Evolutionary conservation across 2,888 invertebrate genomes (phyloP).

Genomic region (Rhabditophanes sp.): DNA sequence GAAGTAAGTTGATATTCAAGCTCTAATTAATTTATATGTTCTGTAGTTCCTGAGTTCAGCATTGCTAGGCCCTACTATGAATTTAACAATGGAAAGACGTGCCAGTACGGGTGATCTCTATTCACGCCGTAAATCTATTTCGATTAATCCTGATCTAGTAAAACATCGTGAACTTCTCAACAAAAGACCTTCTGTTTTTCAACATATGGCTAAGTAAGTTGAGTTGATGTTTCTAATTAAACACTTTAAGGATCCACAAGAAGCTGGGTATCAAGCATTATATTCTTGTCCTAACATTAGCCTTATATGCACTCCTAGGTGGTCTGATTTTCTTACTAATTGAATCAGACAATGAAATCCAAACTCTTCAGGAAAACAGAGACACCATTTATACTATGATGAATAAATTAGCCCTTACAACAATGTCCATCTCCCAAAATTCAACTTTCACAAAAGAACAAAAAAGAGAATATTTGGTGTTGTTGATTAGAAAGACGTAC

Average conservation of each 20-base stretch:
- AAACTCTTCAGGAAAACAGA: conserved; percentile 6
- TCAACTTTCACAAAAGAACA: conserved; percentile 5
- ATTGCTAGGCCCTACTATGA: too few species aligned
- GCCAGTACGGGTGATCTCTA: too few species aligned
- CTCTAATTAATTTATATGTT: too few species aligned
- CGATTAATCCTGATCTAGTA: too few species aligned
- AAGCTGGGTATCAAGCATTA: conserved; percentile 19
- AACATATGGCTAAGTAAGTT: conserved; percentile 9
- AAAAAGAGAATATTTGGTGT: conserved; percentile 6
- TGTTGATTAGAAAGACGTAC: conserved; percentile 15
- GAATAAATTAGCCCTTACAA: conserved; percentile 6
- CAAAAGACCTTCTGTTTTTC: conserved; percentile 7
- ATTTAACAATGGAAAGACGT: too few species aligned
- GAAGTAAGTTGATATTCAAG: too few species aligned
- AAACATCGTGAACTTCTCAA: background rate
- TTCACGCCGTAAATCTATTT: too few species aligned
- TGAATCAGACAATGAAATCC: conserved; percentile 10
- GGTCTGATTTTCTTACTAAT: conserved; percentile 17
- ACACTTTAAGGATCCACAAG: conserved; percentile 13
- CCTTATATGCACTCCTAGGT: conserved; percentile 13
- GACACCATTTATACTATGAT: conserved; percentile 8
- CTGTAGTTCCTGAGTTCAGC: too few species aligned
- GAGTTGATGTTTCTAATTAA: conserved; percentile 4
- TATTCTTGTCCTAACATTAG: conserved; percentile 12
- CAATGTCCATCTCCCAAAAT: conserved; percentile 9